Evolutionary conservation across 2,888 invertebrate genomes (phyloP).

Genomic region (Aphodius granarius): DNA sequence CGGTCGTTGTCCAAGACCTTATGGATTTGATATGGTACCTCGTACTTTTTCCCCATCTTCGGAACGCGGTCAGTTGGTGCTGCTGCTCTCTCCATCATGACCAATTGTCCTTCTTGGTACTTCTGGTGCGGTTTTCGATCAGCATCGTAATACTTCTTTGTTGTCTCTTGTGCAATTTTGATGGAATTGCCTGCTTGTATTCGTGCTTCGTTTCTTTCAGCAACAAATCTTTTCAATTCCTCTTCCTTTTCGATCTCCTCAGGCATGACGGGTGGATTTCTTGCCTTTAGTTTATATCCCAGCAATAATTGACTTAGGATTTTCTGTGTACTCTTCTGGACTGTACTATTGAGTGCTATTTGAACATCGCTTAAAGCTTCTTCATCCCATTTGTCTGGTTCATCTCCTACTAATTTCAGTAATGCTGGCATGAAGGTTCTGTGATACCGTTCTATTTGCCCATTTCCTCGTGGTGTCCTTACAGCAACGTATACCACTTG

Average conservation of each 20-base stretch:
- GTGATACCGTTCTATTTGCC: not conserved
- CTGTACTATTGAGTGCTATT: not conserved
- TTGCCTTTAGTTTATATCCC: not conserved
- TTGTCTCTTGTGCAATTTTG: no score
- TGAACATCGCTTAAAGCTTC: not conserved
- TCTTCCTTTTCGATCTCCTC: not conserved
- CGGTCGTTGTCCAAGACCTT: conserved; percentile 10
- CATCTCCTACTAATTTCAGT: not conserved
- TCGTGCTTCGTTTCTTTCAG: no score
- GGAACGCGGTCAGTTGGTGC: not conserved
- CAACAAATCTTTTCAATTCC: no score
- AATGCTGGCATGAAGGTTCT: not conserved
- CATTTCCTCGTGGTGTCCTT: no score
- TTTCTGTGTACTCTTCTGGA: not conserved
- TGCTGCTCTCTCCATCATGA: no score
- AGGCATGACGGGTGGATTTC: not conserved
- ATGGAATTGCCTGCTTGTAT: no score
- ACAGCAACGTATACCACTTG: not conserved
- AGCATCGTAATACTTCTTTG: no score
- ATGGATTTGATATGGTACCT: not conserved
- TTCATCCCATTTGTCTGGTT: not conserved
- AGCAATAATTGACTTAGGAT: not conserved
- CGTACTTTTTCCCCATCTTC: not conserved
- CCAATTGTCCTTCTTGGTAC: no score
- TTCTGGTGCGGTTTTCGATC: no score